Evolutionary conservation across 2,797 vertebrate genomes (phyloP).

Genomic region (Peromyscus eremicus): DNA sequence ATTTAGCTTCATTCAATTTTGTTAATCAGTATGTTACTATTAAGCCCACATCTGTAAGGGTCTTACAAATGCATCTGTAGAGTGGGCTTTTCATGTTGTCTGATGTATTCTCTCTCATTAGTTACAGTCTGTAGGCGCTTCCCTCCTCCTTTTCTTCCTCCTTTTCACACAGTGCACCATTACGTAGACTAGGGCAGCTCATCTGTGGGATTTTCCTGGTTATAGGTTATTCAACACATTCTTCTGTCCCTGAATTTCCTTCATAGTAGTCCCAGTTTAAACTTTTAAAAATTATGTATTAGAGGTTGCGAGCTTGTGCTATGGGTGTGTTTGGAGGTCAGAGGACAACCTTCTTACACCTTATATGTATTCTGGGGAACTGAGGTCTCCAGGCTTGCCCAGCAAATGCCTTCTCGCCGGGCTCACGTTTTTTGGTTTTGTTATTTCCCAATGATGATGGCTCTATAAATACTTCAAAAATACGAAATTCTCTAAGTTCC

Average conservation of each 20-base stretch:
- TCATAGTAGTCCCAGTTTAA: neutral
- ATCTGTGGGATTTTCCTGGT: neutral
- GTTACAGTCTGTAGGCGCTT: neutral
- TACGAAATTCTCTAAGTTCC: conserved; percentile 1
- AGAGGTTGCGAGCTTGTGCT: neutral
- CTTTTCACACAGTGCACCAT: neutral
- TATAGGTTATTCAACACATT: neutral
- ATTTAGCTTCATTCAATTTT: neutral
- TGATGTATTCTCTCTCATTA: neutral
- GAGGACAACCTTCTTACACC: neutral
- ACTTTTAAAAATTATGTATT: neutral
- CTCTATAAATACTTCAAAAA: neutral
- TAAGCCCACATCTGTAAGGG: neutral
- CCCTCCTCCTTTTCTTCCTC: neutral
- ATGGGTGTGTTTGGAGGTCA: neutral
- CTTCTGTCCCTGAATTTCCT: conserved; percentile 37
- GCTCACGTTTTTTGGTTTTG: neutral
- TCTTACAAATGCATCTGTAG: neutral
- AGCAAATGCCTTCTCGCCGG: neutral
- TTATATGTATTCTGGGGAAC: neutral
- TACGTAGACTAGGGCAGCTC: neutral
- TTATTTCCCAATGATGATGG: neutral
- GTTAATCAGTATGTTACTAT: neutral
- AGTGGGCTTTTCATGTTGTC: neutral
- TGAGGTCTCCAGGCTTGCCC: neutral